Evolutionary conservation across 2,113 vertebrate species (phyloP).

Genomic region (Chrysemys picta): DNA sequence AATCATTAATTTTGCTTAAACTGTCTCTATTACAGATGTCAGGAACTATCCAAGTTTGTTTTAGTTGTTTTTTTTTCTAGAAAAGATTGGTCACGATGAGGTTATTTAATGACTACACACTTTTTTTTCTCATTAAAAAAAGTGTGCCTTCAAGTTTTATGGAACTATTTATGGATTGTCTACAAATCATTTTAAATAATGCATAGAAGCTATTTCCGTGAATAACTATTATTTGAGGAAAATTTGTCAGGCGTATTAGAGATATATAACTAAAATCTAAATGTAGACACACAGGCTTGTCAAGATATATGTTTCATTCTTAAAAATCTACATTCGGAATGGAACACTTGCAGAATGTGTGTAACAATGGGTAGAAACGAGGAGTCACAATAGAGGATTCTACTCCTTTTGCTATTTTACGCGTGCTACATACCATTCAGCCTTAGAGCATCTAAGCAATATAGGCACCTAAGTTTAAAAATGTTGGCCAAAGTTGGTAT

Average conservation of each 20-base stretch:
- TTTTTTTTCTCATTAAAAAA: neutral
- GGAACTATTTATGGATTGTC: neutral
- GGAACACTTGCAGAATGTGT: neutral
- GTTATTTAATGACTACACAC: neutral
- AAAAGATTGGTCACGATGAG: neutral
- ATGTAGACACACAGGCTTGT: neutral
- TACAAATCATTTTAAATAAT: neutral
- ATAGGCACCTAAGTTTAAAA: neutral
- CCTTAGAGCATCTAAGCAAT: neutral
- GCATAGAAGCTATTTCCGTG: neutral
- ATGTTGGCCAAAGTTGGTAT: fast-evolving
- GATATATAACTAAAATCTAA: neutral
- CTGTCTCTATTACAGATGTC: constrained; percentile 11
- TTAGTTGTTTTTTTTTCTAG: neutral
- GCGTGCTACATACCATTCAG: fast-evolving
- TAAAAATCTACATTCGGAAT: neutral
- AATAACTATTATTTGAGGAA: neutral
- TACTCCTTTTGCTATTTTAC: neutral
- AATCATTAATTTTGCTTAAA: constrained; percentile 59
- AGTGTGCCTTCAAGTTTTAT: neutral
- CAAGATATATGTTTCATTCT: neutral
- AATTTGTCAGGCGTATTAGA: neutral
- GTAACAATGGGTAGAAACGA: neutral
- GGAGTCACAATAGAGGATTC: fast-evolving
- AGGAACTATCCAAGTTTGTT: neutral